A percentile compares a stretch with the other conserved stretches of the same genome.
Conservation (phyloP, 2,888 invertebrate genomes). For the Himalopsyche japonica region DNA sequence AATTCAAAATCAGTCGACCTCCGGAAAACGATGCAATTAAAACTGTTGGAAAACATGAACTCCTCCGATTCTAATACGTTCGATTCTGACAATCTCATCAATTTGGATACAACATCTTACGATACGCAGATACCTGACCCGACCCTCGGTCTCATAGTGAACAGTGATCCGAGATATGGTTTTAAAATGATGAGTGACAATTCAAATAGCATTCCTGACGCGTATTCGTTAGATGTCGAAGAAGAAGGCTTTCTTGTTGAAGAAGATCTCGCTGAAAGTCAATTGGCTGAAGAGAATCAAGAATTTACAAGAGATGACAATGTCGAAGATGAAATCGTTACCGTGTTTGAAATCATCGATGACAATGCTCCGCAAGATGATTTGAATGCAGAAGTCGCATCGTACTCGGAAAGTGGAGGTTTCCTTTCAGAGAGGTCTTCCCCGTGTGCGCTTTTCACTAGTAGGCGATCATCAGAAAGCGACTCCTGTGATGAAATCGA, state of each 20-base stretch:
- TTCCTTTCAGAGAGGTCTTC: not conserved
- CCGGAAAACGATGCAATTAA: constrained; percentile 5
- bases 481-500: not conserved
- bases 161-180: constrained; percentile 30
- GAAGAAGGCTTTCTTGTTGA: constrained; percentile 33
- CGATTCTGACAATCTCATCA: constrained; percentile 23
- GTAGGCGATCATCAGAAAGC: not conserved
- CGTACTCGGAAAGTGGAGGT: constrained; percentile 48
- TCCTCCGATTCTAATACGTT: constrained; percentile 17
- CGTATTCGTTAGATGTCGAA: constrained; percentile 5
- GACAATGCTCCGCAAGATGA: constrained; percentile 42
- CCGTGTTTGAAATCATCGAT: constrained; percentile 58
- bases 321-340: constrained; percentile 56
- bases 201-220: constrained; percentile 10
- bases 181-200: constrained; percentile 10
- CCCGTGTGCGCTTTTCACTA: not conserved
- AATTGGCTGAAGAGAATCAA: constrained; percentile 17
- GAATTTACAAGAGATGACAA: constrained; percentile 27
- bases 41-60: not conserved
- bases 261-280: constrained; percentile 10
- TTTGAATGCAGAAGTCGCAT: constrained; percentile 47
- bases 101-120: constrained; percentile 19
- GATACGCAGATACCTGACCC: constrained; percentile 39
- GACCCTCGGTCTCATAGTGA: constrained; percentile 27
- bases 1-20: constrained; percentile 14